These are phyloP conservation scores for Nothocercus nigrocapillus DNA, from an alignment of 2,113 vertebrate species.

Conservation along the genomic window DNA sequence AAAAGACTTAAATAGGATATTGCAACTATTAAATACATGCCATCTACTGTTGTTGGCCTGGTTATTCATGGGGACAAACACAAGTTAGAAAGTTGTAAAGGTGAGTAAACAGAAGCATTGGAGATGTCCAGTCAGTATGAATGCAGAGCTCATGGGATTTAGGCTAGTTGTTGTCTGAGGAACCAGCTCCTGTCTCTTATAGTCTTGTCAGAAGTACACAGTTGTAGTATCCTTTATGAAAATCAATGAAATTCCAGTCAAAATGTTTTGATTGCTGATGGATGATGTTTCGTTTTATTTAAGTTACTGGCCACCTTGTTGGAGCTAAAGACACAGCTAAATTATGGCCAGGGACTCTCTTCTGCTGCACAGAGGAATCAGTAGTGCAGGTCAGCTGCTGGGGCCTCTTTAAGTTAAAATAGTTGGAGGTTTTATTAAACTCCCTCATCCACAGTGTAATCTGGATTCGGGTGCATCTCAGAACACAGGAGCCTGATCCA, in stretches of 20 bases:
- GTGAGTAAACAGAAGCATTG: neutral
- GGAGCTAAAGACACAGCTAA: accelerated
- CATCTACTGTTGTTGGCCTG: neutral
- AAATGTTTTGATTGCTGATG: neutral
- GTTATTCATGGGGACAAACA: neutral
- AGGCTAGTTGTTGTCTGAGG: neutral
- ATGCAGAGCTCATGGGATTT: neutral
- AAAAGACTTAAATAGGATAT: neutral
- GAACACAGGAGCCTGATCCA: accelerated
- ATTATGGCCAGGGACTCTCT: neutral
- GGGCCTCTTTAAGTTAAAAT: neutral
- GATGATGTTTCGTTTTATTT: neutral
- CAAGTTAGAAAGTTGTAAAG: neutral
- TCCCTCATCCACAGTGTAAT: accelerated
- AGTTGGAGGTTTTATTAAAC: neutral
- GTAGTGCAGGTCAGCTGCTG: neutral
- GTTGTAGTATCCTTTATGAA: neutral
- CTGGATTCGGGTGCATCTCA: neutral
- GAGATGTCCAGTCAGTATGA: neutral
- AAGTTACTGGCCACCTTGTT: neutral
- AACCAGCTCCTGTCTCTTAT: neutral
- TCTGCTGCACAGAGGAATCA: neutral
- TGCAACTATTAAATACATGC: neutral
- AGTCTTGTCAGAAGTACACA: neutral
- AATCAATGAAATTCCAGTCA: neutral